Base-by-base conservation (phyloP, 2,797 vertebrate species). In the Onychomys leucogaster region DNA sequence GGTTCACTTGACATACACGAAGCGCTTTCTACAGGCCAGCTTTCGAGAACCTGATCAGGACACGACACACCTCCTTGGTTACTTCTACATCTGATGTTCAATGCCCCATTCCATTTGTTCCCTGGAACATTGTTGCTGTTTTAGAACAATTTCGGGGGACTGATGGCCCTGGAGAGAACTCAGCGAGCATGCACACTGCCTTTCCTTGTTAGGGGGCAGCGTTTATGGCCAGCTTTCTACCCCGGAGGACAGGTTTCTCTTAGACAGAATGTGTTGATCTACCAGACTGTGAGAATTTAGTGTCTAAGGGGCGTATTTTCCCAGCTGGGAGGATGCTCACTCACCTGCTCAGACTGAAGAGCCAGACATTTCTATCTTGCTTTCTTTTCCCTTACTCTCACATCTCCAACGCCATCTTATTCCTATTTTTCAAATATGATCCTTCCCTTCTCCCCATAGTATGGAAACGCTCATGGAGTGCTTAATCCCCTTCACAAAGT, bases 401-500 rank as follows among this genome's bases (percentile, higher is more conserved):
- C 9, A 82, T 11, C 9, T 8, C 37, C 57, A n/a, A 59, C 2
- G 13, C 65, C 46, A 34, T 93, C 69, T 90, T 83, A 75, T 19
- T 77, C 73, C 19, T 75, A 16, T n/a, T 91, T 92, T 46, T 52
- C 61, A 87, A 49, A 52, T 59, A 34, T 6, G 77, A 81, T 25
- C 6, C 2, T 57, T 41, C 55, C 5, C 0, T 23, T 5, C 61
- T 80, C 75, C 59, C 27, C 19, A 37, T 41, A 41, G 14, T 46
- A 71, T 25, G n/a, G 32, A 25, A 29, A 6, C 69, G 32, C 41
- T 80, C 4, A 0, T 6, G 63, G 73, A 73, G 29, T 63, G 57
- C 87, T 27, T 80, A 77, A 27, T 69, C 78, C 52, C 83, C 29
- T 83, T 85, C 55, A 65, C 46, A 67, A 59, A 95, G 37, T 67